phyloP scores from a whole-genome alignment of 2,888 invertebrate species.

The Caenorhabditis plicata region DNA sequence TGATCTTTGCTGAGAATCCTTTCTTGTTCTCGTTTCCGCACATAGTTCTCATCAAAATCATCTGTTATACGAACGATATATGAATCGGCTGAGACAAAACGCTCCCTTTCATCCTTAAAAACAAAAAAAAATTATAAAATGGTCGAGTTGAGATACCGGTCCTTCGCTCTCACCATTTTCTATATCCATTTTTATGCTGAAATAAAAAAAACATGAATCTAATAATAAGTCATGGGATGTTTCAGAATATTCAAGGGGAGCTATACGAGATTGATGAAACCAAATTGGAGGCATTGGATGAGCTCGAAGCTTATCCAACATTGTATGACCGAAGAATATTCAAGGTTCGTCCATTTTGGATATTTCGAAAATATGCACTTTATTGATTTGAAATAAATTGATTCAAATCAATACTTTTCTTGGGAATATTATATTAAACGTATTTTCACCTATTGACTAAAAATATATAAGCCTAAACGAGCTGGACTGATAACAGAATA shows the following conservation, averaged over 20 bases:
- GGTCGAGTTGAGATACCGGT: background rate
- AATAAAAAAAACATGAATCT: conserved; percentile 4
- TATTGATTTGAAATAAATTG: no score
- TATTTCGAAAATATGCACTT: no score
- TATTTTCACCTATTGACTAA: no score
- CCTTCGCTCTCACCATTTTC: background rate
- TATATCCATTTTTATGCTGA: background rate
- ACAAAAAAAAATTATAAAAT: background rate
- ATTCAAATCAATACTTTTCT: no score
- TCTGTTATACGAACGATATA: conserved; percentile 29
- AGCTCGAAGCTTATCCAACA: conserved; percentile 56
- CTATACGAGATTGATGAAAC: conserved; percentile 50
- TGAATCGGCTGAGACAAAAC: conserved; percentile 6
- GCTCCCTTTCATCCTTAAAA: conserved; percentile 1
- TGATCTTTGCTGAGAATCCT: no score
- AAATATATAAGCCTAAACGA: no score
- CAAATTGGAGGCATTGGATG: conserved; percentile 50
- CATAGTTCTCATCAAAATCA: conserved; percentile 2
- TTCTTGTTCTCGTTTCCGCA: conserved; percentile 1
- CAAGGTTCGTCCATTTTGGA: conserved; percentile 31
- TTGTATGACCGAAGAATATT: conserved; percentile 43
- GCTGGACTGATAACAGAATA: no score
- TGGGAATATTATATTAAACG: no score
- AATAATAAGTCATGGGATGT: conserved; percentile 4
- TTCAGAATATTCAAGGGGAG: conserved; percentile 55